Evolutionary conservation across 1,140 invertebrate genomes (phyloP), one percentile per base, ranked within the genome.

Genomic region (Metopolophium dirhodum): DNA sequence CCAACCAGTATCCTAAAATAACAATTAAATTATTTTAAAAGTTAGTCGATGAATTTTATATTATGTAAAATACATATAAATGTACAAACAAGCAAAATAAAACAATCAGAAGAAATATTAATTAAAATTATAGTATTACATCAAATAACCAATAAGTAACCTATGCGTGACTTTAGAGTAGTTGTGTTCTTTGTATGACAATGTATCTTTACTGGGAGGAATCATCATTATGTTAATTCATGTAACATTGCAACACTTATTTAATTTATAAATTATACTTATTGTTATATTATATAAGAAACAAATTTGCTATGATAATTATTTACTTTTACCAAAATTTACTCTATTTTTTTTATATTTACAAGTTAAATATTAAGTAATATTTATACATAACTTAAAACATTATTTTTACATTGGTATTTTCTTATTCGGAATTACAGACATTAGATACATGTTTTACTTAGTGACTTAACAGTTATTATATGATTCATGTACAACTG

Each of bases 1-100:
- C 49, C 9, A 93, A 41, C 91, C 91, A 93, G 26, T 85, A 93
- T 45, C n/a, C 91, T 93, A 41, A 41, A 93, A 93, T 57, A 26
- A 83, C 1, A 83, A 51, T 57, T 26, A 14, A 89, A 57, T 20
- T 22, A 57, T 57, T 54, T 89, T 22, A 51, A 47, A 26, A 54
- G 35, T 89, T 89, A n/a, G 86, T 88, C 0, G n/a, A 51, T 88
- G 9, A 0, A 9, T 37, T 54, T 37, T n/a, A 20, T 37, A 51
- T 86, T 37, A 51, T 86, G 41, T 30, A 86, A 26, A 30, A 7
- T 47, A 86, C 11, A 86, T 18, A 86, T 1, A 86, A 0, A 57
- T 37, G 35, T 89, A 37, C 61, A 91, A 30, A 26, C 4, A 35
- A 41, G 51, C 49, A 57, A 47, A n/a, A 20, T 45, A n/a, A n/a